Percentiles rank a stretch among this genome's conserved stretches.
These are phyloP conservation scores for Limnephilus auricula DNA, from an alignment of 2,888 invertebrate genomes.

Conservation along the genomic window DNA sequence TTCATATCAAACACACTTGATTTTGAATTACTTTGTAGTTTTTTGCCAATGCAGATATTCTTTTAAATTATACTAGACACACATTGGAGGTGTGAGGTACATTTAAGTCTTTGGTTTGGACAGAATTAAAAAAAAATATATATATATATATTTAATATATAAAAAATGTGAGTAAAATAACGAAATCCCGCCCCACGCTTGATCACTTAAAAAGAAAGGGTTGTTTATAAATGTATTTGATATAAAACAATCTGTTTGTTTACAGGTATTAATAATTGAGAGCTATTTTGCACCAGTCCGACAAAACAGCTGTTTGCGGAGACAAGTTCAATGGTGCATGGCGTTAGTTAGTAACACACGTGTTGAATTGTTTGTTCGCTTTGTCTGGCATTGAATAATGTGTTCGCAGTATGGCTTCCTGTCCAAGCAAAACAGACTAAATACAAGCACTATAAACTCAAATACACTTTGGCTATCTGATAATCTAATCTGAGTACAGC, in stretches of 20 bases:
- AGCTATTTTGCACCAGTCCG: neutral
- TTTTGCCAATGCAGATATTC: too few relatives aligned
- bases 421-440: neutral
- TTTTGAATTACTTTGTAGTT: too few relatives aligned
- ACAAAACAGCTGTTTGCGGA: neutral
- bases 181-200: too few relatives aligned
- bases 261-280: neutral
- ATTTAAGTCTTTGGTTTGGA: too few relatives aligned
- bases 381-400: neutral
- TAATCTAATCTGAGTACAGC: neutral
- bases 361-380: neutral
- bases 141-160: too few relatives aligned
- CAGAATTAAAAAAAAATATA: too few relatives aligned
- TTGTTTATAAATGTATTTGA: neutral
- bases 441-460: neutral
- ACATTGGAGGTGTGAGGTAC: too few relatives aligned
- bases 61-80: too few relatives aligned
- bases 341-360: neutral
- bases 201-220: too few relatives aligned
- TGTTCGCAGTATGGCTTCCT: neutral
- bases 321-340: neutral
- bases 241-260: neutral
- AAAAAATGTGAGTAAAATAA: too few relatives aligned
- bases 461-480: neutral
- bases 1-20: too few relatives aligned